Conservation (phyloP, 2,797 vertebrate species). For the Phataginus tetradactyla region DNA sequence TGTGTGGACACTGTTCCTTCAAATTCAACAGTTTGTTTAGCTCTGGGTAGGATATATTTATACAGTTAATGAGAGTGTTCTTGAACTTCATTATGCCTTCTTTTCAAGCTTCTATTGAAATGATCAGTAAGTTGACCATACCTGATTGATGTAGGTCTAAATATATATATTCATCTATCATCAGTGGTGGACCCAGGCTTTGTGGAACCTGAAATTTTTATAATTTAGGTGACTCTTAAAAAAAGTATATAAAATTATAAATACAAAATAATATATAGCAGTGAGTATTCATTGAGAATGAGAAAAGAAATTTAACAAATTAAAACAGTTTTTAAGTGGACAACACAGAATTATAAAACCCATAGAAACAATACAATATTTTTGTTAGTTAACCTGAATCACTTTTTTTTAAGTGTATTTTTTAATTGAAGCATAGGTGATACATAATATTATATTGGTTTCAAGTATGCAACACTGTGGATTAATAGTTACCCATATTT, state of each 20-base stretch:
- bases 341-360: neutral
- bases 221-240: neutral
- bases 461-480: too few relatives aligned
- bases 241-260: neutral
- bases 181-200: neutral
- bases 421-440: too few relatives aligned
- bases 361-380: neutral
- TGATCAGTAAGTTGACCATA: neutral
- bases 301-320: neutral
- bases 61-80: neutral
- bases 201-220: neutral
- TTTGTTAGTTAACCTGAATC: neutral
- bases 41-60: neutral
- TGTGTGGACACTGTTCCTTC: neutral
- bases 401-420: neutral
- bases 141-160: neutral
- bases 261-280: neutral
- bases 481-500: too few relatives aligned
- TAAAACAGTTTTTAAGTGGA: neutral
- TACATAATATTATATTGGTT: too few relatives aligned
- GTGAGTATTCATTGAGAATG: neutral
- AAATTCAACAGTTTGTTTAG: neutral
- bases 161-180: neutral
- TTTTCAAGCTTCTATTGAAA: conserved; percentile 28
- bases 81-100: neutral